Evolutionary conservation across 2,888 invertebrate species (phyloP), one percentile per base, ranked within the genome.

Genomic region (Anodontia alba): DNA sequence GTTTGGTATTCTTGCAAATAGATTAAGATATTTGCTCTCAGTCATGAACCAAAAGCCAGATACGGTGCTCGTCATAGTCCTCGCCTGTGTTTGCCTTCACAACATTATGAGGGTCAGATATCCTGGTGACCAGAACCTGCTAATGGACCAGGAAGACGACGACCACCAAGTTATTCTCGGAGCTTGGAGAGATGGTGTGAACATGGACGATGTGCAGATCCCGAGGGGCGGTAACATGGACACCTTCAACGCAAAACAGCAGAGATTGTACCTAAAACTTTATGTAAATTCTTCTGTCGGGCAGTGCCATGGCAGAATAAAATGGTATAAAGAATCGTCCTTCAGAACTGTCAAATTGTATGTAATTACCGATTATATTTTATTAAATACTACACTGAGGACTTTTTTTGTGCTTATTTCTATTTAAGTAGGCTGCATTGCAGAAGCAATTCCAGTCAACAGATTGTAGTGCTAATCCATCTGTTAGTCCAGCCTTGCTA

Each of bases 71-170:
- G 29, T 20, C 66, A 76, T 86, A 12, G 73, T 78, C 1, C 75
- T 78, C 49, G 70, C 80, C 0, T 76, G 79, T 54, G 62, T 85
- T 26, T 76, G 75, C 31, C 80, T 86, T 17, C 86, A 86, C 68
- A 85, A 85, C 43, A 17, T 86, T n/a, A 82, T 86, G 82, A 46
- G 81, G 20, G 38, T 62, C 31, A 26, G 84, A 15, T 84, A 84
- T 67, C 80, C 84, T 23, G 80, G 62, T 23, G 67, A 77, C 20
- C 80, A 82, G 38, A 73, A 82, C 67, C 76, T 67, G 15, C 42
- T 20, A 20, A 38, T 86, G 3, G 86, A 86, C 69, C 51, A 66
- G 15, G 83, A 88, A 74, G 85, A 88, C 83, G 83, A 26, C 10
- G 26, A 54, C 26, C 54, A 54, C 15, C 54, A 54, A 26, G 23